phyloP scores from a whole-genome alignment of 2,113 vertebrate genomes.

The Pangasianodon gigas region DNA sequence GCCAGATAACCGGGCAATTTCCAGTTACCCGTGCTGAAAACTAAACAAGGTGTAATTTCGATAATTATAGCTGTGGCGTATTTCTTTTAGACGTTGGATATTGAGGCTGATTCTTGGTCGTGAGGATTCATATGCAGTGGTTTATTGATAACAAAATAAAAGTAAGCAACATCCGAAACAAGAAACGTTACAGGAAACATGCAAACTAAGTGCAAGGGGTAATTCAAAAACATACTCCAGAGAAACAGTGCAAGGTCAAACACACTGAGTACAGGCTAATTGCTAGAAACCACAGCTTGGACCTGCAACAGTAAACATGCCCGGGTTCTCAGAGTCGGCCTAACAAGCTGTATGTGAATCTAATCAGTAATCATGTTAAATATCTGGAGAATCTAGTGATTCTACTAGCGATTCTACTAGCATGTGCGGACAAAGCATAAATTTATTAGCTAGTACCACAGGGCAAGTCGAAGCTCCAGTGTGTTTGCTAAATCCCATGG shows the following conservation, averaged over 20 bases:
- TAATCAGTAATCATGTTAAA: not conserved
- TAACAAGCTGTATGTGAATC: not conserved
- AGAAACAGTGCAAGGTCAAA: not conserved
- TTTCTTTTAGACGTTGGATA: not conserved
- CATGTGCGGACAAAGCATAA: not conserved
- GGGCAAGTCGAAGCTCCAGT: not conserved
- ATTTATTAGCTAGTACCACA: not conserved
- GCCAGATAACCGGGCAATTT: not conserved
- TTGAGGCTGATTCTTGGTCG: not conserved
- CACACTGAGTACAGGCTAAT: not conserved
- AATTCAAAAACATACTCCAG: too few relatives aligned
- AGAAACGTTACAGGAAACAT: not conserved
- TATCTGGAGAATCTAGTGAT: not conserved
- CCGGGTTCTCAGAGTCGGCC: too few relatives aligned
- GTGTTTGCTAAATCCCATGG: not conserved
- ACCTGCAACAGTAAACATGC: slow-evolving; percentile 9
- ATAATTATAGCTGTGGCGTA: not conserved
- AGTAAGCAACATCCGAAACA: not conserved
- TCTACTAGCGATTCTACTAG: not conserved
- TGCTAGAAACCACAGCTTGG: not conserved
- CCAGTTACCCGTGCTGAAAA: not conserved
- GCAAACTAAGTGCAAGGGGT: not conserved
- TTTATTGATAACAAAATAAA: not conserved
- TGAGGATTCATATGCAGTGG: not conserved
- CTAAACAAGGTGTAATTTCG: not conserved